A percentile compares a stretch with the other conserved stretches of the same genome.
Conservation (phyloP, 2,113 vertebrate genomes). For the Siniperca chuatsi region DNA sequence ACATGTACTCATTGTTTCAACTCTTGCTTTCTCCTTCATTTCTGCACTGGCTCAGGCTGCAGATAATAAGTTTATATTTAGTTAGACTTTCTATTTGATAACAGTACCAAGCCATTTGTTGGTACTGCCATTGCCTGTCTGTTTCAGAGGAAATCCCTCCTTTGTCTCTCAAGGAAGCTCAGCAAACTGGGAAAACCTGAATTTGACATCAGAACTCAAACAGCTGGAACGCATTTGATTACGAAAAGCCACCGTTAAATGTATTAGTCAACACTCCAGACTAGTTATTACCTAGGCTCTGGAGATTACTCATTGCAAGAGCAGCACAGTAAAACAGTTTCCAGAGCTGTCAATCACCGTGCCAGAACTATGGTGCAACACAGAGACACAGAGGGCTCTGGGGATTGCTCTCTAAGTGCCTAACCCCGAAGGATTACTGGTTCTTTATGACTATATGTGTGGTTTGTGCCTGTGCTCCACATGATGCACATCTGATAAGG, state of each 20-base stretch:
- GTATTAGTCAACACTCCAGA: slow-evolving; percentile 77
- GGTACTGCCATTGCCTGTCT: slow-evolving; percentile 78
- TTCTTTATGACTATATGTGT: slow-evolving; percentile 77
- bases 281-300: slow-evolving; percentile 70
- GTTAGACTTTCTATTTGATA: slow-evolving; percentile 71
- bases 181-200: slow-evolving; percentile 79
- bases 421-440: slow-evolving; percentile 71
- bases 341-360: slow-evolving; percentile 75
- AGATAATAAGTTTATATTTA: slow-evolving; percentile 69
- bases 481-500: slow-evolving; percentile 75
- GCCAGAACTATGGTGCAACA: slow-evolving; percentile 72
- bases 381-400: slow-evolving; percentile 64
- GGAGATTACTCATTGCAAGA: slow-evolving; percentile 73
- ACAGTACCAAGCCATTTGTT: slow-evolving; percentile 69
- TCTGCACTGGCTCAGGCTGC: slow-evolving; percentile 34
- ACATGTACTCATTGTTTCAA: slow-evolving; percentile 11
- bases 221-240: slow-evolving; percentile 79
- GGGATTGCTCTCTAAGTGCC: slow-evolving; percentile 70
- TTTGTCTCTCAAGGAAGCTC: slow-evolving; percentile 86
- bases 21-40: slow-evolving; percentile 2
- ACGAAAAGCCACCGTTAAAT: slow-evolving; percentile 66
- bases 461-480: slow-evolving; percentile 72
- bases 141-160: slow-evolving; percentile 84
- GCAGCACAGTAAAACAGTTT: slow-evolving; percentile 73
- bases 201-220: slow-evolving; percentile 81